Percentiles rank a stretch among this genome's conserved stretches.
Conservation (phyloP, 1,140 invertebrate genomes). For the Scaptomyza graminum region DNA sequence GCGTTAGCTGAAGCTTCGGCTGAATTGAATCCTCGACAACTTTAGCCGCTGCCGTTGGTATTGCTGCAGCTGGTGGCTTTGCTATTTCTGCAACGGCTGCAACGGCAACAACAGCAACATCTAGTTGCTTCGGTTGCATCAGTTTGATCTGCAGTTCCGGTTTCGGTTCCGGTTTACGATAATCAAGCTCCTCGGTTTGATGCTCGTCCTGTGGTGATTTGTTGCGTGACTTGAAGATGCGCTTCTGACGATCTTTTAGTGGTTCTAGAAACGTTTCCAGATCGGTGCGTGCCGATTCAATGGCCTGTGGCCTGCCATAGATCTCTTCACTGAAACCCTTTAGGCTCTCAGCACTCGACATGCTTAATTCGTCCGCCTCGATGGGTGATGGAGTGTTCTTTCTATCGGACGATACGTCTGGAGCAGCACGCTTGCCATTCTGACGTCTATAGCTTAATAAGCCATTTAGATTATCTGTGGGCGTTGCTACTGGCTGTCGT, state of each 20-base stretch:
- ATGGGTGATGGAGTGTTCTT: neutral
- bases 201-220: slow-evolving; percentile 33
- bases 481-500: neutral
- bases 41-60: slow-evolving; percentile 5
- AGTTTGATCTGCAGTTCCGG: neutral
- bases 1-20: too few species aligned
- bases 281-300: too few species aligned
- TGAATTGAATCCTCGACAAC: neutral
- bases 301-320: neutral
- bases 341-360: slow-evolving; percentile 31
- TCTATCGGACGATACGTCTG: too few species aligned
- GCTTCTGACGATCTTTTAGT: slow-evolving; percentile 74
- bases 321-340: neutral
- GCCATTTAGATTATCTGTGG: slow-evolving; percentile 17
- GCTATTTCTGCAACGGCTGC: neutral
- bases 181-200: too few species aligned
- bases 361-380: slow-evolving; percentile 23
- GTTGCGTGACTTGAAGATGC: slow-evolving; percentile 79
- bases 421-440: neutral
- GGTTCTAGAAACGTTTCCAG: neutral
- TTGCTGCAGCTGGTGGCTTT: neutral
- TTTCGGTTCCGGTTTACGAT: slow-evolving; percentile 36
- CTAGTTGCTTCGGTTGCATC: neutral
- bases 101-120: neutral
- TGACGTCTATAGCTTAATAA: slow-evolving; percentile 26